Conservation (phyloP, 2,888 invertebrate genomes). For the Amphipyra berbera region DNA sequence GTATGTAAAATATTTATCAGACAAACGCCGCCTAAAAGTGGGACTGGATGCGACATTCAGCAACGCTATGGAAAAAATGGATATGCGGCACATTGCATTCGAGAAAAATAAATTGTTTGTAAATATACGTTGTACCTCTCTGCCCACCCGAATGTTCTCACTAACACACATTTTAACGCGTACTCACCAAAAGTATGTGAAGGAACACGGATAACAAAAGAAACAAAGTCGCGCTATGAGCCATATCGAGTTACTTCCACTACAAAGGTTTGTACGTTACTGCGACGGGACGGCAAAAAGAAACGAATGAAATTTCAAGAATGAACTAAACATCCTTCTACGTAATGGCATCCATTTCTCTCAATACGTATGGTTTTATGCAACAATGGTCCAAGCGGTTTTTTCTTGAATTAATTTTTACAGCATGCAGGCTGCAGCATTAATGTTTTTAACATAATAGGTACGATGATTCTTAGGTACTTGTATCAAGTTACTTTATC, state of each 20-base stretch:
- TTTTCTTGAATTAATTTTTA: background rate
- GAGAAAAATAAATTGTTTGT: conserved; percentile 34
- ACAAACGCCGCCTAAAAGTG: conserved; percentile 7
- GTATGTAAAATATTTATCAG: conserved; percentile 5
- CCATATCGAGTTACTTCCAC: conserved; percentile 65
- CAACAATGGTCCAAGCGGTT: conserved; percentile 25
- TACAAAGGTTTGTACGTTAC: conserved; percentile 56
- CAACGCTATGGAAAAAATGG: conserved; percentile 24
- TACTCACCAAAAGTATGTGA: conserved; percentile 59
- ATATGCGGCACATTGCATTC: conserved; percentile 18
- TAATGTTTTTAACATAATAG: too few species aligned
- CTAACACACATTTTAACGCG: conserved; percentile 17
- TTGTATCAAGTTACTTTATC: background rate
- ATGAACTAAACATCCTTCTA: conserved; percentile 75
- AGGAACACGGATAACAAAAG: conserved; percentile 56
- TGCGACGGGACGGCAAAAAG: conserved; percentile 54
- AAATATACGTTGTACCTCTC: conserved; percentile 24
- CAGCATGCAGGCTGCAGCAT: too few species aligned
- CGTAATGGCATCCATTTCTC: conserved; percentile 57
- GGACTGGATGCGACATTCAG: conserved; percentile 2
- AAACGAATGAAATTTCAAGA: conserved; percentile 66
- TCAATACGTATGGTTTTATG: conserved; percentile 50
- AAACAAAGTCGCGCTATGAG: conserved; percentile 57
- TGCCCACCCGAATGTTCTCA: conserved; percentile 2
- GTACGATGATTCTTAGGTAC: too few species aligned